Conservation (phyloP, 2,888 invertebrate species). For the Eueremaeus valkanovi region DNA sequence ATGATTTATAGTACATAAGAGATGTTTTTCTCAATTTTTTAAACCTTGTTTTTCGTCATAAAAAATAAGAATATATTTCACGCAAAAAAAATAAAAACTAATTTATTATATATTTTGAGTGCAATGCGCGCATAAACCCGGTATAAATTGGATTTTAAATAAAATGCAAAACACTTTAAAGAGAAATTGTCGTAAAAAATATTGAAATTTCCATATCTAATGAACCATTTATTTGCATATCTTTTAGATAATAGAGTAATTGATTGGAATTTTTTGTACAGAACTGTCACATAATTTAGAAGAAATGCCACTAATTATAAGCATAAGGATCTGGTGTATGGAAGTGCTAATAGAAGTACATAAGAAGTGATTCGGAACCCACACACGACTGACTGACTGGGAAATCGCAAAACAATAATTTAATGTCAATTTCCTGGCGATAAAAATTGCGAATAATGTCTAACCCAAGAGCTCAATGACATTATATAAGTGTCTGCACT, state of each 20-base stretch:
- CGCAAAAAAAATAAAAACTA: background rate
- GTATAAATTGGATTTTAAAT: too few species aligned
- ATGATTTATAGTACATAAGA: too few species aligned
- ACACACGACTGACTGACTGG: background rate
- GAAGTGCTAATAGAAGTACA: background rate
- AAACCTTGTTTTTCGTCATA: background rate
- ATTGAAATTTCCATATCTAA: background rate
- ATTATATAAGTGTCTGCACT: background rate
- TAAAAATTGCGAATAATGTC: background rate
- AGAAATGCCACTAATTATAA: conserved; percentile 7
- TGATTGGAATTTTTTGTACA: background rate
- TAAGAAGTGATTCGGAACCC: background rate
- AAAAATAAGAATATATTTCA: background rate
- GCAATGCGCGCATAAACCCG: background rate
- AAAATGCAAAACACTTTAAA: too few species aligned
- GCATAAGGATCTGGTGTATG: background rate
- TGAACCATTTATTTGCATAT: background rate
- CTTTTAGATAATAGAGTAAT: background rate
- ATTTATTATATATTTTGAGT: background rate
- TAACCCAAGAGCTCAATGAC: background rate
- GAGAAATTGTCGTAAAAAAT: too few species aligned
- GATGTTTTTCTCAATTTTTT: background rate
- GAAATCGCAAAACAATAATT: background rate
- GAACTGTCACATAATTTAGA: background rate
- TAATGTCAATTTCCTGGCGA: background rate